Evolutionary conservation across 2,113 vertebrate species (phyloP).

Genomic region (Rhabdornis inornatus): DNA sequence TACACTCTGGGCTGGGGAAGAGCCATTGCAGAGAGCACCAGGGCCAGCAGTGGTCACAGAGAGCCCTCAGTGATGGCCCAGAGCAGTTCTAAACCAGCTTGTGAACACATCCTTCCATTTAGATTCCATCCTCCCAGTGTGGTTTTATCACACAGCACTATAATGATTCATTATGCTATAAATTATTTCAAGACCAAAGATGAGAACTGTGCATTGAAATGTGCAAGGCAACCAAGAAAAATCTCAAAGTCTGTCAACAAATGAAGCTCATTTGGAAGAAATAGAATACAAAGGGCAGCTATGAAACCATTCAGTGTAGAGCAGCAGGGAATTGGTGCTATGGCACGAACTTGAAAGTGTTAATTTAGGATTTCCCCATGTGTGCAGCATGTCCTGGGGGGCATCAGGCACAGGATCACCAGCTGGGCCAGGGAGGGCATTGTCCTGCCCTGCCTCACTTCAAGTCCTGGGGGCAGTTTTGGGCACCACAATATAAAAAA

Average conservation of each 20-base stretch:
- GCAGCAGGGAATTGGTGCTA: slow-evolving; percentile 18
- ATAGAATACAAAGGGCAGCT: background rate
- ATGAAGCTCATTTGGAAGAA: slow-evolving; percentile 28
- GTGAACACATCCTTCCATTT: background rate
- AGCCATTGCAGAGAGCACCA: background rate
- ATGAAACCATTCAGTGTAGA: background rate
- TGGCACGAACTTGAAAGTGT: background rate
- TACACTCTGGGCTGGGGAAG: background rate
- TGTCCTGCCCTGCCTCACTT: background rate
- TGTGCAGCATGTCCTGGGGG: background rate
- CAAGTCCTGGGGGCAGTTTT: background rate
- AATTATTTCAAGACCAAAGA: slow-evolving; percentile 36
- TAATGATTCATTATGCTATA: background rate
- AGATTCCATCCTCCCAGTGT: background rate
- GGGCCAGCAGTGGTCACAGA: background rate
- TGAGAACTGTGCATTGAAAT: background rate
- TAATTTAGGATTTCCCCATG: background rate
- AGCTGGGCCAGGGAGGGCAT: background rate
- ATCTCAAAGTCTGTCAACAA: slow-evolving; percentile 42
- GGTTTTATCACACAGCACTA: background rate
- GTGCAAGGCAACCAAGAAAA: background rate
- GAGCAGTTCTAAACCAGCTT: background rate
- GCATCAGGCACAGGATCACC: background rate
- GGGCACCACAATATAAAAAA: background rate
- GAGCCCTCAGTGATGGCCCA: background rate